phyloP scores from a whole-genome alignment of 2,113 vertebrate species.

The Cervus canadensis region DNA sequence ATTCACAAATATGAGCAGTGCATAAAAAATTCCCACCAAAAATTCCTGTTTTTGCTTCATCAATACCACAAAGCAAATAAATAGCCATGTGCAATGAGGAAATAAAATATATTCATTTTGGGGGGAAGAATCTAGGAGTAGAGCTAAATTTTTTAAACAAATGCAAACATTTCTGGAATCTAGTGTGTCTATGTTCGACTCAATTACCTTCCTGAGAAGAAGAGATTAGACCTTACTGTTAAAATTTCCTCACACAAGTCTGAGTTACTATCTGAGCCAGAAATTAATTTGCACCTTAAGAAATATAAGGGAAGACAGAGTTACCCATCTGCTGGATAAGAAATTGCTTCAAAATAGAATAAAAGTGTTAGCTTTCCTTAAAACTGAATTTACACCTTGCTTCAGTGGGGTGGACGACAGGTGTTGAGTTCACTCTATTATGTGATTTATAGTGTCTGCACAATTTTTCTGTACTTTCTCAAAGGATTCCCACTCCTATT shows the following conservation, averaged over 20 bases:
- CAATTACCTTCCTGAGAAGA: neutral
- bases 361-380: conserved; percentile 74
- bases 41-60: neutral
- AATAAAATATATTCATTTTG: neutral
- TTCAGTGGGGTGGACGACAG: conserved; percentile 36
- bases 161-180: conserved; percentile 13
- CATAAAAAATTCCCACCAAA: neutral
- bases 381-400: conserved; percentile 77
- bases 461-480: conserved; percentile 37
- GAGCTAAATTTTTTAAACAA: conserved; percentile 14
- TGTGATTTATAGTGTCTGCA: conserved; percentile 51
- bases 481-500: neutral
- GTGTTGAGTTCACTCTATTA: conserved; percentile 62
- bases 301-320: conserved; percentile 74
- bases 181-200: conserved; percentile 7
- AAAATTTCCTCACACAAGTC: conserved; percentile 65
- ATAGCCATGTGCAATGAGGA: neutral
- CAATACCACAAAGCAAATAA: neutral
- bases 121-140: neutral
- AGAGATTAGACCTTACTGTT: conserved; percentile 38
- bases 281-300: conserved; percentile 82
- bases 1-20: neutral
- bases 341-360: conserved; percentile 77
- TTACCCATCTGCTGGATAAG: conserved; percentile 77
- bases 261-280: conserved; percentile 68